phyloP scores from a whole-genome alignment of 2,797 vertebrate genomes.

The Aphelocoma californica region DNA sequence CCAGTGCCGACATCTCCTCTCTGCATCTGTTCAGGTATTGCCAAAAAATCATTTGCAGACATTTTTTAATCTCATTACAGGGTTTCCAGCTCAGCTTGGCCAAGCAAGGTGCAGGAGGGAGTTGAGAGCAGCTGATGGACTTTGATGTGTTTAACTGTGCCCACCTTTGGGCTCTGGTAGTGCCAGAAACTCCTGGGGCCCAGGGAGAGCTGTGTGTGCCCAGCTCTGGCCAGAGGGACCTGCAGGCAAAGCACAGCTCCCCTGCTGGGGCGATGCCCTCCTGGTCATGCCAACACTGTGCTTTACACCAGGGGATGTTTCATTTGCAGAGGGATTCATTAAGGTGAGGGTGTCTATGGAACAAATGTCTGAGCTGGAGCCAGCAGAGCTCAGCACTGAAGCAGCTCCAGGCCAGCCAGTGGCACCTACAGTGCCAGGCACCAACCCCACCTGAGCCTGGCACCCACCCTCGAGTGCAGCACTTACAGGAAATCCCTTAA shows the following conservation, averaged over 20 bases:
- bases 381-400: neutral
- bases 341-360: neutral
- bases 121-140: neutral
- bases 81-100: neutral
- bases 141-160: neutral
- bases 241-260: neutral
- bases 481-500: constrained; percentile 82
- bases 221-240: neutral
- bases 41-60: neutral
- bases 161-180: neutral
- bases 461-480: neutral
- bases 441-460: neutral
- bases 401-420: neutral
- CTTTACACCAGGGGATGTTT: neutral
- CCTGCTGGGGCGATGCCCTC: neutral
- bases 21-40: neutral
- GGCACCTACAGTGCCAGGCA: neutral
- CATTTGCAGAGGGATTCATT: neutral
- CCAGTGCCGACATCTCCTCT: neutral
- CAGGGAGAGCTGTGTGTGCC: neutral
- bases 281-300: rapidly evolving
- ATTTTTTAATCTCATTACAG: neutral
- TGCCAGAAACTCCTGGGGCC: neutral
- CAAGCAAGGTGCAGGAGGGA: neutral
- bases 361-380: neutral